A percentile compares a stretch with the other conserved stretches of the same genome.
These are phyloP conservation scores for Trichogramma pretiosum DNA, from an alignment of 1,140 invertebrate species.

Conservation along the genomic window DNA sequence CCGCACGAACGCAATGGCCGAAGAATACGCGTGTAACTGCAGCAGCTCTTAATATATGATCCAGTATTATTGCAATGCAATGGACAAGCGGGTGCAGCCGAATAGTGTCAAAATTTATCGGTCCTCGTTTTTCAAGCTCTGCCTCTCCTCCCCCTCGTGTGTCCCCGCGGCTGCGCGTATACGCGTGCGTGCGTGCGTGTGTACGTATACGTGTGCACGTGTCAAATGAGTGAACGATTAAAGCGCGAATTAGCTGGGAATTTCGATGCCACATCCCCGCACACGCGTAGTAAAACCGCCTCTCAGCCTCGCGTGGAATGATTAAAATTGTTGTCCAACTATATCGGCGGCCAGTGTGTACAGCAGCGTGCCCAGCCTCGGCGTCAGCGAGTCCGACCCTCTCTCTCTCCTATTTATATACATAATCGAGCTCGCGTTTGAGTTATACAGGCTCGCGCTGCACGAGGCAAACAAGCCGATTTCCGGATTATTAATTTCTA, in stretches of 20 bases:
- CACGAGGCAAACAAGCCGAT: slow-evolving; percentile 10
- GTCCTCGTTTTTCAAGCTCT: slow-evolving; percentile 47
- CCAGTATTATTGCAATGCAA: slow-evolving; percentile 48
- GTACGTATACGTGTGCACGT: too few species aligned
- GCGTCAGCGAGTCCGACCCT: not conserved
- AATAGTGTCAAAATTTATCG: slow-evolving; percentile 50
- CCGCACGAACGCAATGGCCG: not conserved
- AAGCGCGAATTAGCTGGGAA: slow-evolving; percentile 39
- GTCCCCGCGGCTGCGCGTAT: too few species aligned
- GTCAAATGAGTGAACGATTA: slow-evolving; percentile 46
- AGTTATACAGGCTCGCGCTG: not conserved
- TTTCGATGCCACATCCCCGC: slow-evolving; percentile 5
- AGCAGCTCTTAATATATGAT: slow-evolving; percentile 44
- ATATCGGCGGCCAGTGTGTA: too few species aligned
- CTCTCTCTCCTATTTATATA: too few species aligned
- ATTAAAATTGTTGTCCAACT: slow-evolving; percentile 9
- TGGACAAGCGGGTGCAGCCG: too few species aligned
- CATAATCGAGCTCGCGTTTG: too few species aligned
- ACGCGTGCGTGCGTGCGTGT: too few species aligned
- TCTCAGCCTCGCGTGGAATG: not conserved
- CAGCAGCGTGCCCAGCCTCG: too few species aligned
- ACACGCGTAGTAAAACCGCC: not conserved
- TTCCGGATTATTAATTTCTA: slow-evolving; percentile 11
- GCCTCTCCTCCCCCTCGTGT: too few species aligned
- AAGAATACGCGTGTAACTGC: too few species aligned